Evolutionary conservation across 2,888 invertebrate genomes (phyloP).

Genomic region (Operophtera brumata): DNA sequence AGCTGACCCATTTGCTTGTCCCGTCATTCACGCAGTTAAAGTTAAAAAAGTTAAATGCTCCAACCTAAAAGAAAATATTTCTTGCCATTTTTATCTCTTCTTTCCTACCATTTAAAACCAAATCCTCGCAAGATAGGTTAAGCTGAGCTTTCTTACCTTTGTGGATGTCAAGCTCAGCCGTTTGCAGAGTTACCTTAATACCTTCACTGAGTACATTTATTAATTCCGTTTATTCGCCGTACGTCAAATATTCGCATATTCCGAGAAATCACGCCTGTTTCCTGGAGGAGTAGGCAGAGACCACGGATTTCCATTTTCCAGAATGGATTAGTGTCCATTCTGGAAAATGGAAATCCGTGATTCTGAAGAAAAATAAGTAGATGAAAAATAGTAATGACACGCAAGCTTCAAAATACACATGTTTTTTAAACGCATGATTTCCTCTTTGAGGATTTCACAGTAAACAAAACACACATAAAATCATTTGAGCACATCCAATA

Average conservation of each 20-base stretch:
- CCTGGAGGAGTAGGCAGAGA: too few relatives aligned
- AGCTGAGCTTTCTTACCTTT: slow-evolving; percentile 4
- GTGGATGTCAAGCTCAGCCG: slow-evolving; percentile 3
- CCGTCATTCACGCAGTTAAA: too few relatives aligned
- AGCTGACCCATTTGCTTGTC: too few relatives aligned
- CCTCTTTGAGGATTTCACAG: background rate
- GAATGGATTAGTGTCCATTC: too few relatives aligned
- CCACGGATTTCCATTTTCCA: too few relatives aligned
- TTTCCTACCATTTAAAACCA: background rate
- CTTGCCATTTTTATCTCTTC: too few relatives aligned
- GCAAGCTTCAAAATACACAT: background rate
- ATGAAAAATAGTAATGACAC: background rate
- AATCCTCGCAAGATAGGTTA: slow-evolving; percentile 7
- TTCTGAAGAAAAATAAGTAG: too few relatives aligned
- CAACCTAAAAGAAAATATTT: too few relatives aligned
- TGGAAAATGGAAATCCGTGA: too few relatives aligned
- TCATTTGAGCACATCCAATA: slow-evolving; percentile 6
- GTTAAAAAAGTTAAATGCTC: too few relatives aligned
- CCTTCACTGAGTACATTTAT: slow-evolving; percentile 7
- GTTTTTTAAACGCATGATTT: background rate
- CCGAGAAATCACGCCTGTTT: too few relatives aligned
- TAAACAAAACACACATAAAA: slow-evolving; percentile 11
- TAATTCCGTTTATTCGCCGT: slow-evolving; percentile 20
- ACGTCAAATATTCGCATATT: too few relatives aligned
- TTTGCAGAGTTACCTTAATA: slow-evolving; percentile 15